Percentiles rank a stretch among this genome's conserved stretches.
These are phyloP conservation scores for Rhysida immarginata DNA, from an alignment of 1,140 invertebrate genomes.

Conservation along the genomic window DNA sequence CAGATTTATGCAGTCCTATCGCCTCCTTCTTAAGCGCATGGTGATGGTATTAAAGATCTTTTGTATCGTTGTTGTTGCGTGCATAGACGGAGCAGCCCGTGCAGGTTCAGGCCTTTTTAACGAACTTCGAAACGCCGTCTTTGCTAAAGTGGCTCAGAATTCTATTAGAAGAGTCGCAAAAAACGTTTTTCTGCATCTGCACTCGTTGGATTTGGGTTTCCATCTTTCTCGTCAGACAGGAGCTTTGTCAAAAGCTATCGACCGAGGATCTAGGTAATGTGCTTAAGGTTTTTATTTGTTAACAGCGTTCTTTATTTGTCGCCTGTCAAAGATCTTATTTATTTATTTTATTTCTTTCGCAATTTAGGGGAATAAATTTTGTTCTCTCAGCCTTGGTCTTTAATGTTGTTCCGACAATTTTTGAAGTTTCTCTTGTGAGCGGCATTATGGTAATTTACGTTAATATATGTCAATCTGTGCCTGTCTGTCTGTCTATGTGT, in stretches of 20 bases:
- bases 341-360: too few species aligned
- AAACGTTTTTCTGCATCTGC: constrained; percentile 95
- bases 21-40: too few species aligned
- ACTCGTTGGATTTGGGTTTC: constrained; percentile 86
- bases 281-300: too few species aligned
- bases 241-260: constrained; percentile 56
- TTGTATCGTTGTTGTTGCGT: too few species aligned
- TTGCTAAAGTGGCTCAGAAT: constrained; percentile 94
- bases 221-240: constrained; percentile 91
- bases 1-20: too few species aligned
- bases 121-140: constrained; percentile 93
- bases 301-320: too few species aligned
- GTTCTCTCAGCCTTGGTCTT: constrained; percentile 92
- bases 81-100: constrained; percentile 85
- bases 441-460: constrained; percentile 68
- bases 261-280: constrained; percentile 37
- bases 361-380: constrained; percentile 80
- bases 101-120: constrained; percentile 80
- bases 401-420: constrained; percentile 89
- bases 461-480: too few species aligned
- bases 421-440: constrained; percentile 84
- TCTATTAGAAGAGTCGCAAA: constrained; percentile 86
- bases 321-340: too few species aligned
- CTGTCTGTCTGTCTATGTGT: too few species aligned
- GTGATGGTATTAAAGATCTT: too few species aligned